Percentiles rank a stretch among this genome's conserved stretches.
phyloP scores from a whole-genome alignment of 1,140 invertebrate genomes.

The Drosophila pallidifrons region DNA sequence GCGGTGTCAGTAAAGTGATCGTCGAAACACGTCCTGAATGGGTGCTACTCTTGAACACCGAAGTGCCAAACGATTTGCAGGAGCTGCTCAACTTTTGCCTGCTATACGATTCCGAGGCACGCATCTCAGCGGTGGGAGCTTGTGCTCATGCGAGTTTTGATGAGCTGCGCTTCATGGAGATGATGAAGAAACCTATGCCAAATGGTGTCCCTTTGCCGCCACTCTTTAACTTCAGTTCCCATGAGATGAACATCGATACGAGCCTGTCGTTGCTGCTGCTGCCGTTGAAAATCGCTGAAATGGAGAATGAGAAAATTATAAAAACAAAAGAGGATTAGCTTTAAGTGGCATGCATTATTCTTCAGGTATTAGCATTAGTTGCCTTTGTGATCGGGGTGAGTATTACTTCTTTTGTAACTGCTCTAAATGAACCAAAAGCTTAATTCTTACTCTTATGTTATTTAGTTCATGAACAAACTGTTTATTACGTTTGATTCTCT shows the following conservation, averaged over 20 bases:
- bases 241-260: constrained; percentile 36
- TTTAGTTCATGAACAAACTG: no score
- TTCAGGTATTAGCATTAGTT: no score
- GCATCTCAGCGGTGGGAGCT: constrained; percentile 47
- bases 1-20: not conserved
- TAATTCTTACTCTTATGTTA: no score
- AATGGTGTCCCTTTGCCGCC: constrained; percentile 46
- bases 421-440: no score
- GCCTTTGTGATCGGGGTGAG: no score
- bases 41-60: constrained; percentile 1
- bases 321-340: no score
- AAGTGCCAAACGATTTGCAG: constrained; percentile 42
- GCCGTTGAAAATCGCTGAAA: constrained; percentile 1
- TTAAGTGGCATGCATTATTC: no score
- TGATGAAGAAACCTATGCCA: constrained; percentile 38
- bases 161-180: constrained; percentile 51
- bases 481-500: no score
- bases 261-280: constrained; percentile 38
- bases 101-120: constrained; percentile 17
- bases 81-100: constrained; percentile 45
- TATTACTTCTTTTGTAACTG: no score
- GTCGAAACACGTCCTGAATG: constrained; percentile 11
- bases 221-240: constrained; percentile 53
- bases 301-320: no score
- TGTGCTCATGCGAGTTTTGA: constrained; percentile 48